Evolutionary conservation across 35 echinoderm and acorn worm genomes (phyloP).

Genomic region (Strongylocentrotus purpuratus): DNA sequence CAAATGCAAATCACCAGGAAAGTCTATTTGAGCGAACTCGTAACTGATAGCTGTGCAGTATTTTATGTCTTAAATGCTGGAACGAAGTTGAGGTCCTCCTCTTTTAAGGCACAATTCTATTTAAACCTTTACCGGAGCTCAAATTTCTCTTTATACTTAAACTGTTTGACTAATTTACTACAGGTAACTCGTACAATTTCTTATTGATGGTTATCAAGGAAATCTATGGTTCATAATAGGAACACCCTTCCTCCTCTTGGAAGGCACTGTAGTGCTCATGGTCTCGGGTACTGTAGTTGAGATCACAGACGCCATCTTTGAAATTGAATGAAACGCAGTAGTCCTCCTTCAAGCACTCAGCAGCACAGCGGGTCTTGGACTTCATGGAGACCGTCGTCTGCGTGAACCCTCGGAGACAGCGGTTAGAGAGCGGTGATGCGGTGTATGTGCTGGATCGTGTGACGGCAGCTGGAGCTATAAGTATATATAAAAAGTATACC

Average conservation of each 20-base stretch:
- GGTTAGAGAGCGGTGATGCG: not conserved
- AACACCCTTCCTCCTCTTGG: not conserved
- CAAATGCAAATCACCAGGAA: no score
- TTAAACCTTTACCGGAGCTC: no score
- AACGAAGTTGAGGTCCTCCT: no score
- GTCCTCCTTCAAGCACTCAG: not conserved
- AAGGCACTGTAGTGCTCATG: not conserved
- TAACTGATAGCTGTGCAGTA: no score
- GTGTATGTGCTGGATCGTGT: not conserved
- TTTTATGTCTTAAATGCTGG: no score
- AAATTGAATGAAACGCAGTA: not conserved
- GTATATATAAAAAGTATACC: not conserved
- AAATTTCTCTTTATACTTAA: no score
- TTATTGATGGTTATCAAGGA: no score
- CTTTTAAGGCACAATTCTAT: no score
- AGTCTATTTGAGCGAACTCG: no score
- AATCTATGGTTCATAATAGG: not conserved
- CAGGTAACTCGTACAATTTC: no score
- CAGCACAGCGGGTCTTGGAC: not conserved
- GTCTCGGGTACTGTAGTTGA: not conserved
- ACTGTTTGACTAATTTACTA: no score
- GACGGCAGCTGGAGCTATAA: not conserved
- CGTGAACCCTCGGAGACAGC: not conserved
- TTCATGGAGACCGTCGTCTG: not conserved
- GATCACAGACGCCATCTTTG: conserved; percentile 8